A percentile compares a stretch with the other conserved stretches of the same genome.
Conservation (phyloP, 2,113 vertebrate genomes). For the Oceanites oceanicus region DNA sequence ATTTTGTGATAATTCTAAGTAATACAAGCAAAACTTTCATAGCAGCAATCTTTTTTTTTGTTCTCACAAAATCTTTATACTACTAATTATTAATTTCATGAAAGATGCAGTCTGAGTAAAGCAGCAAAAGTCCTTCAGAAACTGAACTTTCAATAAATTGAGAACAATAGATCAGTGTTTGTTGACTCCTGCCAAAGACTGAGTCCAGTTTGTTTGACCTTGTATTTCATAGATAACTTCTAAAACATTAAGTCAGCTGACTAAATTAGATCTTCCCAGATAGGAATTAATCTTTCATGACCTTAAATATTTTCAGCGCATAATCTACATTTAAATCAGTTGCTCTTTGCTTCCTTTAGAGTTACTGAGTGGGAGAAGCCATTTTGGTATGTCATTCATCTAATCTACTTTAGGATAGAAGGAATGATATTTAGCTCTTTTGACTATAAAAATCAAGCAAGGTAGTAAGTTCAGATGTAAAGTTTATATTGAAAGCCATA, state of each 20-base stretch:
- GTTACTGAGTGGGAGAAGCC: neutral
- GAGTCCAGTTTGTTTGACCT: neutral
- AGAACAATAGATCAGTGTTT: neutral
- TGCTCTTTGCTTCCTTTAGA: neutral
- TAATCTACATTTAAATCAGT: neutral
- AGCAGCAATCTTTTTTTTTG: neutral
- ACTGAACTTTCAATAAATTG: neutral
- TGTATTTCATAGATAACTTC: neutral
- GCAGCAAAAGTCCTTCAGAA: neutral
- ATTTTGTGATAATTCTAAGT: neutral
- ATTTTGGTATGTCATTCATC: neutral
- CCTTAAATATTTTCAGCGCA: neutral
- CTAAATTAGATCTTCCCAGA: neutral
- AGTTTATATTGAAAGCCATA: neutral
- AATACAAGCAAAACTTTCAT: neutral
- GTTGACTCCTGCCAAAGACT: neutral
- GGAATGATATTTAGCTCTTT: neutral
- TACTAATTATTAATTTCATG: neutral
- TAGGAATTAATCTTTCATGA: neutral
- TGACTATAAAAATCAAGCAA: neutral
- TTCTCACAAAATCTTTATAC: neutral
- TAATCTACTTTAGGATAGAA: neutral
- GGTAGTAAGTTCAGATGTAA: neutral
- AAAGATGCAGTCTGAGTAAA: neutral
- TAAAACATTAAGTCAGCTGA: neutral